These are phyloP conservation scores for Oithona nana DNA, from an alignment of 2,888 invertebrate species.

Conservation along the genomic window DNA sequence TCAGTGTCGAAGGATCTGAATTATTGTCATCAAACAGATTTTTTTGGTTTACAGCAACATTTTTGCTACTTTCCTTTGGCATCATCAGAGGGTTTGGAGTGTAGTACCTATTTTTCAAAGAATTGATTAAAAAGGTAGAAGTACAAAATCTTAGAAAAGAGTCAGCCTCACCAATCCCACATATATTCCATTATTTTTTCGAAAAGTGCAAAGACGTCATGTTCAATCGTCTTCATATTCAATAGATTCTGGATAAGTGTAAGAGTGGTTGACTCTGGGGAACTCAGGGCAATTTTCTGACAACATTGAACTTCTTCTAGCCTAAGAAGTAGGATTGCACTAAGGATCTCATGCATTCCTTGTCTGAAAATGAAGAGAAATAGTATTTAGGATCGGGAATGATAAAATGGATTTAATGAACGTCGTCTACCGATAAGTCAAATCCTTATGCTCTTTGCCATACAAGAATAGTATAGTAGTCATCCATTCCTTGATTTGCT, in stretches of 20 bases:
- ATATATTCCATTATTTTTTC: conserved; percentile 8
- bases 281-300: background rate
- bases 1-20: too few species aligned
- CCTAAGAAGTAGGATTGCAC: background rate
- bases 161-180: conserved; percentile 3
- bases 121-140: too few species aligned
- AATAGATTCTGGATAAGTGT: background rate
- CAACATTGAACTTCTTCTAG: background rate
- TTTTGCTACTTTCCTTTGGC: too few species aligned
- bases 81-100: too few species aligned
- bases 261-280: background rate
- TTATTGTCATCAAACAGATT: too few species aligned
- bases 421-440: background rate
- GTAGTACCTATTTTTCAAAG: too few species aligned
- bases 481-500: background rate
- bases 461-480: conserved; percentile 9
- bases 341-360: conserved; percentile 12
- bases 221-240: background rate
- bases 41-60: too few species aligned
- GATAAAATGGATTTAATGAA: too few species aligned
- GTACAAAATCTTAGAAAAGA: too few species aligned
- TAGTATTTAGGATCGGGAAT: too few species aligned
- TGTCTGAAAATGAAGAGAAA: too few species aligned
- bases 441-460: background rate
- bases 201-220: conserved; percentile 9